Evolutionary conservation across 2,888 invertebrate genomes (phyloP), one percentile per base, ranked within the genome.

Genomic region (Plemyria rubiginata): DNA sequence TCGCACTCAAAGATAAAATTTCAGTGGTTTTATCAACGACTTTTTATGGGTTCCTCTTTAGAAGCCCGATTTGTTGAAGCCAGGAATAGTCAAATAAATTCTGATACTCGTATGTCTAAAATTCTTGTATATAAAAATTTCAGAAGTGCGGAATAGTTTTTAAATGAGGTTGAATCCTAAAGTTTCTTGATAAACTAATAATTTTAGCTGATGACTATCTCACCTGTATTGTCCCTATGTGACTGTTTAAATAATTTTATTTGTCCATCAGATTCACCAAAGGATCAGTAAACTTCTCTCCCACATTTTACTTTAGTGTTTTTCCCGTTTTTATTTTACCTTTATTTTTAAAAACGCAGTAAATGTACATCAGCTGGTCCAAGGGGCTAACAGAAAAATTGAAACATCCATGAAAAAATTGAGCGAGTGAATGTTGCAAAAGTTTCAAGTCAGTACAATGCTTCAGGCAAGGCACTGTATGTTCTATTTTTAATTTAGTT

Each of bases 351-450:
- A 45, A 45, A 64, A 73, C 65, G 51, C 67, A 70, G 75, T 61
- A 58, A 82, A 79, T 72, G 69, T 86, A 58, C 79, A 76, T 54
- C 77, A 79, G 67, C 76, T 88, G 80, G 86, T 87, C 75, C 79
- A 84, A 72, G 78, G 71, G 52, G 84, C 82, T 36, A 83, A 75
- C 73, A 70, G 60, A 72, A 87, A 84, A 77, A 83, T 90, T 64
- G 82, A 84, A 52, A 52, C 46, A 28, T 79, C 84, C 28, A 76
- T 89, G 75, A 82, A 77, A 82, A 82, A 76, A 72, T 73, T 87
- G 55, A 74, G 70, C 62, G 72, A 85, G 55, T 71, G 72, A 63
- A 54, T 41, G 9, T 50, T 52, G 40, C 41, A 53, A 59, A 51
- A 32, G 15, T 32, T 43, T 54, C 55, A 56, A 55, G 49, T 60